A percentile compares a stretch with the other conserved stretches of the same genome.
Conservation (phyloP, 1,140 invertebrate species). For the Caenorhabditis brenneri region DNA sequence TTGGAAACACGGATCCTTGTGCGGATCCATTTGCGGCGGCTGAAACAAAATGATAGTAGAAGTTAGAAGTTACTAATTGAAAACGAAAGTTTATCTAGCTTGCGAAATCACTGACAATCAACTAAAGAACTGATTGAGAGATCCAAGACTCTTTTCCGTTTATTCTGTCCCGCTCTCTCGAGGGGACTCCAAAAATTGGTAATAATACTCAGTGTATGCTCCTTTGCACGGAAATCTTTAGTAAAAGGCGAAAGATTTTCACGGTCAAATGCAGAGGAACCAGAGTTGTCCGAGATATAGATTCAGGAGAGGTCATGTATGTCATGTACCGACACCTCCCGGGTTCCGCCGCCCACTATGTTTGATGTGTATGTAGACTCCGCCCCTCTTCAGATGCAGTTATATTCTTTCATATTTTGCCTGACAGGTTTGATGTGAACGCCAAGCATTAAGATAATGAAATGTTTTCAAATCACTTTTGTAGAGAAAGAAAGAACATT, state of each 20-base stretch:
- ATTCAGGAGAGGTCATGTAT: not conserved
- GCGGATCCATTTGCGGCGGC: conserved; percentile 47
- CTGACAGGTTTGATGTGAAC: no score
- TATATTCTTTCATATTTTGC: no score
- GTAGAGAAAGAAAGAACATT: not conserved
- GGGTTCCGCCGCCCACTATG: no score
- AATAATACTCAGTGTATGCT: conserved; percentile 10
- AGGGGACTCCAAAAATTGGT: conserved; percentile 13
- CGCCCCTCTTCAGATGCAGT: not conserved
- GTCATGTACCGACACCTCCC: no score
- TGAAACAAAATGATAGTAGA: conserved; percentile 29
- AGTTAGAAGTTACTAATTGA: not conserved
- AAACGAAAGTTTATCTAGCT: no score
- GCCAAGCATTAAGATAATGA: no score
- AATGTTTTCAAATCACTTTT: no score
- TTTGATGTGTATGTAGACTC: not conserved
- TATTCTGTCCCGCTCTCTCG: not conserved
- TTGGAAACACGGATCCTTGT: conserved; percentile 54
- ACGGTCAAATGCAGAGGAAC: conserved; percentile 30
- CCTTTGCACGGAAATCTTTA: conserved; percentile 40
- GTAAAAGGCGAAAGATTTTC: conserved; percentile 45
- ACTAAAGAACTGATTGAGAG: no score
- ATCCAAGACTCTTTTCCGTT: no score
- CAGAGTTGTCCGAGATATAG: not conserved
- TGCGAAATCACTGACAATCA: no score